These are phyloP conservation scores for Allophyes oxyacanthae DNA, from an alignment of 2,888 invertebrate genomes.

Conservation along the genomic window DNA sequence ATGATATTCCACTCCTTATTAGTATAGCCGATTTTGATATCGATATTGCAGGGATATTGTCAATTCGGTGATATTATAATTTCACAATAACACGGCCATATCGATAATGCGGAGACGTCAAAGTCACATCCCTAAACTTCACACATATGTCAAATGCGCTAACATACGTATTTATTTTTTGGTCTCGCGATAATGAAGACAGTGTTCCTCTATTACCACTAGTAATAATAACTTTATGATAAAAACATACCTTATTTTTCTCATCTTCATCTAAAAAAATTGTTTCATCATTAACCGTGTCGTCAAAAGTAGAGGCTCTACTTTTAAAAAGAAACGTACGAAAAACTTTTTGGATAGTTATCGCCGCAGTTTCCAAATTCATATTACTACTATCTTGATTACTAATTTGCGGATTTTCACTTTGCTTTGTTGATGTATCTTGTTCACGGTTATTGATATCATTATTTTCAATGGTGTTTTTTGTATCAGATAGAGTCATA, in stretches of 20 bases:
- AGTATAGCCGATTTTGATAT: too few species aligned
- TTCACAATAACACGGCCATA: too few species aligned
- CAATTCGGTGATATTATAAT: too few species aligned
- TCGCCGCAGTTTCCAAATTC: constrained; percentile 86
- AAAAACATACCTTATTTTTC: constrained; percentile 66
- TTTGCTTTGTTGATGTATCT: constrained; percentile 10
- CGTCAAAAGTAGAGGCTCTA: constrained; percentile 81
- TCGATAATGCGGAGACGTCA: too few species aligned
- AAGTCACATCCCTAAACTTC: too few species aligned
- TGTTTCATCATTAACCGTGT: constrained; percentile 70
- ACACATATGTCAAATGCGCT: too few species aligned
- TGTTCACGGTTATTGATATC: constrained; percentile 4
- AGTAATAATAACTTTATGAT: background rate
- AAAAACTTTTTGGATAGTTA: constrained; percentile 90
- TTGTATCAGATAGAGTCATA: background rate
- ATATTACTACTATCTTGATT: constrained; percentile 64
- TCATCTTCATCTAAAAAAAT: constrained; percentile 69
- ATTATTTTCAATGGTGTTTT: constrained; percentile 4
- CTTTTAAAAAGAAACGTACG: constrained; percentile 84
- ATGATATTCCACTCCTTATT: too few species aligned
- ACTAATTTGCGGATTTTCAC: constrained; percentile 23
- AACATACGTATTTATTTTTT: too few species aligned
- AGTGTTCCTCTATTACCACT: too few species aligned
- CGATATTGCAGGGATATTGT: too few species aligned
- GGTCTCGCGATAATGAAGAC: too few species aligned